A percentile compares a stretch with the other conserved stretches of the same genome.
These are phyloP conservation scores for Drosophila cracens DNA, from an alignment of 2,888 invertebrate species.

Conservation along the genomic window DNA sequence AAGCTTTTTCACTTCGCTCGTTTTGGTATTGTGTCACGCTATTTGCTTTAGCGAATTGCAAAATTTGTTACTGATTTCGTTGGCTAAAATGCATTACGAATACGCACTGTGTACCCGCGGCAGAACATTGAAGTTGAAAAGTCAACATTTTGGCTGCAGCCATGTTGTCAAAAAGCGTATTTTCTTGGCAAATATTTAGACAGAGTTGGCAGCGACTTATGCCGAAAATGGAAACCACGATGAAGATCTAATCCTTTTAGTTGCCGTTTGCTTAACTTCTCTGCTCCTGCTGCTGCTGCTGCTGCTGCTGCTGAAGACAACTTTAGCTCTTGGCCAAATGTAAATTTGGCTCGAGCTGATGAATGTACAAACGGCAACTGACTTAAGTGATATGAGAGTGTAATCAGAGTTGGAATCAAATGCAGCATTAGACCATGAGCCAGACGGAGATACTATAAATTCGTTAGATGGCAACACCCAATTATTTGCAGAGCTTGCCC, in stretches of 20 bases:
- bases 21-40: conserved; percentile 26
- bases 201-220: conserved; percentile 21
- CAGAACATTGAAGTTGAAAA: conserved; percentile 42
- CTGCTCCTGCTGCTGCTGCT: not conserved
- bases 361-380: conserved; percentile 28
- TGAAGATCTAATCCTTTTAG: conserved; percentile 65
- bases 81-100: conserved; percentile 60
- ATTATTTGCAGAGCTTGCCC: conserved; percentile 51
- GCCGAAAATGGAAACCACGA: conserved; percentile 32
- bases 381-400: conserved; percentile 20
- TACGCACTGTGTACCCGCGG: conserved; percentile 49
- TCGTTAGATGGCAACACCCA: conserved; percentile 57
- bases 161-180: conserved; percentile 42
- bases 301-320: conserved; percentile 5
- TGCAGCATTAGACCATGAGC: not conserved
- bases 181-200: conserved; percentile 69
- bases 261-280: conserved; percentile 44
- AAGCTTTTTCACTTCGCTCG: not conserved
- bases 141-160: conserved; percentile 36
- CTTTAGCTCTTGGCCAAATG: conserved; percentile 43
- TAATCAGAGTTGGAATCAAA: conserved; percentile 8
- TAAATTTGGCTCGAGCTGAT: conserved; percentile 54
- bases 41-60: conserved; percentile 29
- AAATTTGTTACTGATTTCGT: conserved; percentile 51
- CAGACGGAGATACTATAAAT: conserved; percentile 40